Evolutionary conservation across 2,797 vertebrate genomes (phyloP).

Genomic region (Acridotheres tristis): DNA sequence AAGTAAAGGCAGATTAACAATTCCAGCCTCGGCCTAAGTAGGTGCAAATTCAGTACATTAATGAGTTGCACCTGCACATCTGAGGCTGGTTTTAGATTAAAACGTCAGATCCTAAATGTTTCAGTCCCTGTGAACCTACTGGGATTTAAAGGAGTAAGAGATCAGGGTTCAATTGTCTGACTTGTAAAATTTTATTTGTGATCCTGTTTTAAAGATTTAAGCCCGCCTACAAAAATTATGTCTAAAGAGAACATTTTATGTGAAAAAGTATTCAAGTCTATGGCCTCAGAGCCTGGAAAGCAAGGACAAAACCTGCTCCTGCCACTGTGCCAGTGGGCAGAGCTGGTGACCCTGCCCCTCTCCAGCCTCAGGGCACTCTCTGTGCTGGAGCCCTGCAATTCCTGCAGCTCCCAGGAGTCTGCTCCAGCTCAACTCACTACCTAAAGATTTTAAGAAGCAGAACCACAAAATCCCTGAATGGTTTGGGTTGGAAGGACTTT

Average conservation of each 20-base stretch:
- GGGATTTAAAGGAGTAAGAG: neutral
- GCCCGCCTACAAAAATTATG: neutral
- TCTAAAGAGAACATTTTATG: neutral
- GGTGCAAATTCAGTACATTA: conserved; percentile 27
- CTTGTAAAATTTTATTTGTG: neutral
- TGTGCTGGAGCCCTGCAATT: neutral
- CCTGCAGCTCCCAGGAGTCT: neutral
- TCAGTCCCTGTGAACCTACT: neutral
- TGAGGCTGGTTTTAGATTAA: conserved; percentile 11
- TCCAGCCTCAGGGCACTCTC: rapidly evolving
- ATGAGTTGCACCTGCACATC: conserved; percentile 34
- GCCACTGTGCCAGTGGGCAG: neutral
- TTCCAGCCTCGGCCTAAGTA: neutral
- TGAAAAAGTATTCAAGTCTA: neutral
- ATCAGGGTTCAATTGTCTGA: neutral
- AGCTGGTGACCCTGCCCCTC: neutral
- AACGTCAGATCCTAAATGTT: neutral
- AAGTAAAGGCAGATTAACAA: conserved; percentile 8
- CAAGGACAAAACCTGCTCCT: neutral
- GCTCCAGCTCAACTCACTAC: neutral
- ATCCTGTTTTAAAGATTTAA: neutral
- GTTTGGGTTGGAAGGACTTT: neutral
- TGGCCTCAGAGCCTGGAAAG: neutral
- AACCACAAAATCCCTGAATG: neutral
- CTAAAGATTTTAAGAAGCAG: neutral